Evolutionary conservation across 2,113 vertebrate genomes (phyloP).

Genomic region (Thymallus thymallus): DNA sequence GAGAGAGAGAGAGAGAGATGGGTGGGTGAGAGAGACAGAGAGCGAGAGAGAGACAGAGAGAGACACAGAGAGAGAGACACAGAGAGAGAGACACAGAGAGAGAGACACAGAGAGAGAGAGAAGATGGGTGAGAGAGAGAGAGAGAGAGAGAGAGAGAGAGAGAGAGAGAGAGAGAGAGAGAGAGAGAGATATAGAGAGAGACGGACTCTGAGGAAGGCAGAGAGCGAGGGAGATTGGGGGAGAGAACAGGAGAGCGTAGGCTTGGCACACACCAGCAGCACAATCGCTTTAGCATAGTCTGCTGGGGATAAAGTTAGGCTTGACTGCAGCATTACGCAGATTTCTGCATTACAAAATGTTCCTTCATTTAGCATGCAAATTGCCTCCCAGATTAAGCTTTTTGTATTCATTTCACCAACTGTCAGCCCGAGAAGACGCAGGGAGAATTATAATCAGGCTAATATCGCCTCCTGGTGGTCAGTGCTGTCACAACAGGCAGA

Average conservation of each 20-base stretch:
- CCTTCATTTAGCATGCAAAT: slow-evolving; percentile 77
- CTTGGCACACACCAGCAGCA: slow-evolving; percentile 59
- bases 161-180: slow-evolving; percentile 38
- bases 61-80: slow-evolving; percentile 33
- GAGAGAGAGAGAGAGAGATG: slow-evolving; percentile 11
- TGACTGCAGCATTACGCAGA: slow-evolving; percentile 70
- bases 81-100: slow-evolving; percentile 36
- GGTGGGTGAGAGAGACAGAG: slow-evolving; percentile 4
- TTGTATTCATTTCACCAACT: slow-evolving; percentile 75
- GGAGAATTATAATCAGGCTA: slow-evolving; percentile 68
- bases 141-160: slow-evolving; percentile 9
- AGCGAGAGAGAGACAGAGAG: too few relatives aligned
- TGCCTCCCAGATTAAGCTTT: slow-evolving; percentile 73
- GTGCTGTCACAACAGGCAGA: slow-evolving; percentile 35
- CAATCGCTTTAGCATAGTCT: slow-evolving; percentile 66
- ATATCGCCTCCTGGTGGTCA: slow-evolving; percentile 71
- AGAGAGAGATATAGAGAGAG: slow-evolving; percentile 33
- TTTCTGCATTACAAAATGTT: slow-evolving; percentile 74
- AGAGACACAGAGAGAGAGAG: slow-evolving; percentile 18
- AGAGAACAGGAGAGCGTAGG: slow-evolving; percentile 1
- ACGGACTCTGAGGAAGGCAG: slow-evolving; percentile 29
- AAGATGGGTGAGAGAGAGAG: too few relatives aligned
- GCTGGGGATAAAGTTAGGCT: slow-evolving; percentile 68
- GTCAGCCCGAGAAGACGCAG: slow-evolving; percentile 58
- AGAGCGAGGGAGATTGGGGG: slow-evolving; percentile 16